Evolutionary conservation across 2,888 invertebrate genomes (phyloP).

Genomic region (Lycaena phlaeas): DNA sequence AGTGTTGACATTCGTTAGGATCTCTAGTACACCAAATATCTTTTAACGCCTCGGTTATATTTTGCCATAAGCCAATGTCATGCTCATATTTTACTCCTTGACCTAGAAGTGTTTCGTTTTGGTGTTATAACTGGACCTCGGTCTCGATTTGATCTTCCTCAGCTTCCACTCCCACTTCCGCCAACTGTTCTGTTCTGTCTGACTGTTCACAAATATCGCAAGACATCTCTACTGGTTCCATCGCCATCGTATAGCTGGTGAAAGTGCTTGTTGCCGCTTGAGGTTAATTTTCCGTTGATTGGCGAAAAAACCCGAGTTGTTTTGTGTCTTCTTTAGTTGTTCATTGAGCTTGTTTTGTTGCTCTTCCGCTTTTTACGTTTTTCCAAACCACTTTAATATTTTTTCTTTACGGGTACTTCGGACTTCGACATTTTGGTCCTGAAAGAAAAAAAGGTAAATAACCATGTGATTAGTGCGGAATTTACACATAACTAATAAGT

Average conservation of each 20-base stretch:
- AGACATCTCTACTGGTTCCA: conserved; percentile 10
- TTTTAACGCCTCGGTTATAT: conserved; percentile 11
- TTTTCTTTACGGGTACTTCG: conserved; percentile 8
- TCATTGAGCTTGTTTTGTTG: conserved; percentile 4
- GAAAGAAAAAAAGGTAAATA: not conserved
- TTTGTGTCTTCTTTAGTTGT: conserved; percentile 3
- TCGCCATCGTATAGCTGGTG: conserved; percentile 4
- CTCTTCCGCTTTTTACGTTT: conserved; percentile 8
- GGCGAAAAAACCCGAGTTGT: conserved; percentile 2
- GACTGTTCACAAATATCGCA: conserved; percentile 11
- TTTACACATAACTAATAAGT: no score
- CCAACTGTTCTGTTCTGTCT: conserved; percentile 9
- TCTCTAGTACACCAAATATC: conserved; percentile 12
- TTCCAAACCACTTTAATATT: conserved; percentile 10
- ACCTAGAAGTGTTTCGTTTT: conserved; percentile 3
- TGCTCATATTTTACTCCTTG: conserved; percentile 11
- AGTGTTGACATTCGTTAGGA: conserved; percentile 10
- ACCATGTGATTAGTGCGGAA: no score
- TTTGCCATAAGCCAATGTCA: conserved; percentile 13
- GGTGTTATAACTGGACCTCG: conserved; percentile 8
- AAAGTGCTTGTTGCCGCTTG: conserved; percentile 7
- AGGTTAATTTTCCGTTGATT: conserved; percentile 6
- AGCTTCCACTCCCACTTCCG: conserved; percentile 8
- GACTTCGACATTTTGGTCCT: conserved; percentile 10
- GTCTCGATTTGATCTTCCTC: conserved; percentile 10